Percentiles rank a stretch among this genome's conserved stretches.
Conservation (phyloP, 2,888 invertebrate species). For the Plemyria rubiginata region DNA sequence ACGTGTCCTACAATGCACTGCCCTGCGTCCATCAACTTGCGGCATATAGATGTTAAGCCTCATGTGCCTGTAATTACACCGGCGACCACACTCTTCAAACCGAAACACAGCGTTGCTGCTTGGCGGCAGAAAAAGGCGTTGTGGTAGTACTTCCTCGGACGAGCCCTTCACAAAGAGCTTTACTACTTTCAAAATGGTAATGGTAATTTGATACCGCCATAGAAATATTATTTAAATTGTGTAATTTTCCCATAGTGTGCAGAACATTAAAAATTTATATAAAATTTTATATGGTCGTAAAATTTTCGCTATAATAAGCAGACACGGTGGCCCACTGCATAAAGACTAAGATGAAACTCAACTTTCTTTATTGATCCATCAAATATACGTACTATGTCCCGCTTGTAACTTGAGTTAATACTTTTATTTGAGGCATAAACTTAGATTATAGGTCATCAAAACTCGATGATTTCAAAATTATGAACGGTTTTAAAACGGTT, state of each 20-base stretch:
- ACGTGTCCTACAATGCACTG: too few relatives aligned
- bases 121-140: too few relatives aligned
- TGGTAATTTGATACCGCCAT: not conserved
- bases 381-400: conserved; percentile 16
- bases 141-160: too few relatives aligned
- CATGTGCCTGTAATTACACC: too few relatives aligned
- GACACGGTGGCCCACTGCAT: conserved; percentile 48
- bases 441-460: conserved; percentile 20
- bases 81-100: too few relatives aligned
- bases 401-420: conserved; percentile 18
- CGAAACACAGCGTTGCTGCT: too few relatives aligned
- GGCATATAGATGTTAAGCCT: too few relatives aligned
- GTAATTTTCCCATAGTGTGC: not conserved
- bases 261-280: not conserved
- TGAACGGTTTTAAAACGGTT: not conserved
- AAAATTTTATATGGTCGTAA: conserved; percentile 43
- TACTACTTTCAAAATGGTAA: not conserved
- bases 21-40: too few relatives aligned
- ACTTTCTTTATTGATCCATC: conserved; percentile 47
- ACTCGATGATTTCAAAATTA: conserved; percentile 5
- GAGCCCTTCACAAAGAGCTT: too few relatives aligned
- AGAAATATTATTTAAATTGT: not conserved
- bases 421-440: conserved; percentile 20
- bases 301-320: conserved; percentile 44
- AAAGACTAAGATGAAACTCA: conserved; percentile 46